A percentile compares a stretch with the other conserved stretches of the same genome.
Evolutionary conservation across 2,797 vertebrate species (phyloP).

Genomic region (Vultur gryphus): DNA sequence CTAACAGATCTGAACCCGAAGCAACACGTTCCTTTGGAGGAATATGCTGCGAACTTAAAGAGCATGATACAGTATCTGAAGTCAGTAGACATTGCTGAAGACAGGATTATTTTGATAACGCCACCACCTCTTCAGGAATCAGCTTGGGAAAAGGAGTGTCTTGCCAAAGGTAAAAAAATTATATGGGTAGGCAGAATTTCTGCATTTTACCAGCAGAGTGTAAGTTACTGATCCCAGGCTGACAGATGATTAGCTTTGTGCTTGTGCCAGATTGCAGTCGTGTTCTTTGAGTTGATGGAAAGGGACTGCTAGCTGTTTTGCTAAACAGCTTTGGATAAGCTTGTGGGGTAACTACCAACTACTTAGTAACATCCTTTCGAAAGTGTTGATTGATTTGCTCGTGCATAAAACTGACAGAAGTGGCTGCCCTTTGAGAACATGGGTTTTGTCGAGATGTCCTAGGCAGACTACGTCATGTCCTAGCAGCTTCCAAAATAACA

Average conservation of each 20-base stretch:
- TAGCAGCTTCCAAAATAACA: background rate
- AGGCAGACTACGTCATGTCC: background rate
- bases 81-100: slow-evolving; percentile 74
- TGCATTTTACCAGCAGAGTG: background rate
- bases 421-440: background rate
- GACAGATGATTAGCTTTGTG: fast-evolving
- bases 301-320: background rate
- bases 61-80: slow-evolving; percentile 80
- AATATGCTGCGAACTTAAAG: slow-evolving; percentile 84
- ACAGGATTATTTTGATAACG: slow-evolving; percentile 85
- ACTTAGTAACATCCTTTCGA: background rate
- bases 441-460: background rate
- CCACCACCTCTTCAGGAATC: slow-evolving; percentile 87
- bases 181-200: background rate
- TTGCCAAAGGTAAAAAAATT: slow-evolving; percentile 78
- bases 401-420: background rate
- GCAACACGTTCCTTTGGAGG: slow-evolving; percentile 88
- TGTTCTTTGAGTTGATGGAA: background rate
- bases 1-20: slow-evolving; percentile 84
- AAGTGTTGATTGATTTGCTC: background rate
- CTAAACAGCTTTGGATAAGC: background rate
- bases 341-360: background rate
- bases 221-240: background rate
- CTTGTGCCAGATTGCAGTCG: background rate
- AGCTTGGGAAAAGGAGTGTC: slow-evolving; percentile 87